Base-by-base conservation (phyloP, 2,888 invertebrate genomes). In the Mythimna ferrago region DNA sequence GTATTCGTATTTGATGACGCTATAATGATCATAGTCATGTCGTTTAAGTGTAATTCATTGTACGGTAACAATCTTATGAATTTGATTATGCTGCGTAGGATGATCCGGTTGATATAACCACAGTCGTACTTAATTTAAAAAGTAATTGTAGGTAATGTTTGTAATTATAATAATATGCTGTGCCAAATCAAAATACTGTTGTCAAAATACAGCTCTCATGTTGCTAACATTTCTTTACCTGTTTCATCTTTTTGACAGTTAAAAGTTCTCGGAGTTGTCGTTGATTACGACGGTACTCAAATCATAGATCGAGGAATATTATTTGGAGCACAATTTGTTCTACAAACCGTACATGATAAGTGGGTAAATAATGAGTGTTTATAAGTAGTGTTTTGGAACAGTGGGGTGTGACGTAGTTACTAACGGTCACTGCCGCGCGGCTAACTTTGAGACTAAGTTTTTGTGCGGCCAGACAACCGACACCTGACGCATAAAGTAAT, bases 351-450 rank as follows among this genome's bases (percentile, higher is more conserved):
- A 83, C 77, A 60, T 21, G 58, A 26, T 78, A 76, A 71, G 58
- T 82, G 58, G 61, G 70, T 70, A 77, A 81, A 78, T 84, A 84
- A 84, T 86, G 73, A 81, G 75, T 73, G 84, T 76, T 78, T 72
- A 72, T 71, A 77, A 67, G 69, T 71, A 73, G 79, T 82, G 71
- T 79, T 82, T 79, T 78, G 76, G 65, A 72, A 87, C 83, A 86
- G 71, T 79, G 78, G 76, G 54, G 76, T 83, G 81, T 83, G 86
- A 81, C 87, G 83, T 79, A 58, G 75, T 71, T 51, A 54, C 38
- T 82, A 85, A 86, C 87, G 80, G 85, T 81, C 69, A 63, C 63
- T 56, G 65, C 76, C 56, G 71, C 19, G 21, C 41, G 57, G 61
- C 77, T 69, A 71, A 81, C 72, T 79, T 71, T 62, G 62, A 76